Conservation (phyloP, 1,140 invertebrate species). For the Leptopilina clavipes region DNA sequence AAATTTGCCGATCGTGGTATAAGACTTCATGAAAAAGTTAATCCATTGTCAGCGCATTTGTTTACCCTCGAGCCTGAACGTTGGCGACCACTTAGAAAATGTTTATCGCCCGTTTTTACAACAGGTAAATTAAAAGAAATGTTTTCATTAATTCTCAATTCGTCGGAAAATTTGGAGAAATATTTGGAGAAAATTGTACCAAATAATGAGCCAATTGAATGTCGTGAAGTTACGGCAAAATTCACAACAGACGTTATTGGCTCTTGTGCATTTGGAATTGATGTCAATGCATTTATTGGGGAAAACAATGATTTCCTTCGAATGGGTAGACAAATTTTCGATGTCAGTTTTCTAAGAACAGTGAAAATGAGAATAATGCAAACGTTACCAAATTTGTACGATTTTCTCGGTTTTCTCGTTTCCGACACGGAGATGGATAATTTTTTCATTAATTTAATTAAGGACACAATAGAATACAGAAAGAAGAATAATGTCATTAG, state of each 20-base stretch:
- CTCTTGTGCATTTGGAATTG: conserved; percentile 71
- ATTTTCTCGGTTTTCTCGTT: conserved; percentile 42
- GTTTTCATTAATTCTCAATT: conserved; percentile 64
- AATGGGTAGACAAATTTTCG: conserved; percentile 64
- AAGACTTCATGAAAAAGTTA: conserved; percentile 69
- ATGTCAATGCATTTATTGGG: conserved; percentile 72
- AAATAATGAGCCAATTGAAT: conserved; percentile 46
- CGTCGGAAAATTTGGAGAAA: conserved; percentile 54
- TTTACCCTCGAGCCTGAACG: conserved; percentile 56
- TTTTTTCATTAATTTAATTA: conserved; percentile 72
- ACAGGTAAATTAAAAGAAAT: conserved; percentile 70
- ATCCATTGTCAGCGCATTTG: conserved; percentile 72
- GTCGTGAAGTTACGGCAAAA: conserved; percentile 64
- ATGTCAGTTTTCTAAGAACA: conserved; percentile 50
- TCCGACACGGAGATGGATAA: conserved; percentile 64
- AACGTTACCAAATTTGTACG: conserved; percentile 49
- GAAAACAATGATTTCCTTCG: conserved; percentile 70
- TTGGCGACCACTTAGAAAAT: conserved; percentile 69
- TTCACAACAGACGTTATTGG: conserved; percentile 73
- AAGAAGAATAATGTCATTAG: conserved; percentile 70
- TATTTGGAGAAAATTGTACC: conserved; percentile 51
- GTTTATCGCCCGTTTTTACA: conserved; percentile 52
- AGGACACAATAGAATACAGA: conserved; percentile 70
- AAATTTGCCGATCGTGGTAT: conserved; percentile 55
- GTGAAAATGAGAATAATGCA: conserved; percentile 54